Evolutionary conservation across 2,113 vertebrate genomes (phyloP), one percentile per base, ranked within the genome.

Genomic region (Lipophrys pholis): DNA sequence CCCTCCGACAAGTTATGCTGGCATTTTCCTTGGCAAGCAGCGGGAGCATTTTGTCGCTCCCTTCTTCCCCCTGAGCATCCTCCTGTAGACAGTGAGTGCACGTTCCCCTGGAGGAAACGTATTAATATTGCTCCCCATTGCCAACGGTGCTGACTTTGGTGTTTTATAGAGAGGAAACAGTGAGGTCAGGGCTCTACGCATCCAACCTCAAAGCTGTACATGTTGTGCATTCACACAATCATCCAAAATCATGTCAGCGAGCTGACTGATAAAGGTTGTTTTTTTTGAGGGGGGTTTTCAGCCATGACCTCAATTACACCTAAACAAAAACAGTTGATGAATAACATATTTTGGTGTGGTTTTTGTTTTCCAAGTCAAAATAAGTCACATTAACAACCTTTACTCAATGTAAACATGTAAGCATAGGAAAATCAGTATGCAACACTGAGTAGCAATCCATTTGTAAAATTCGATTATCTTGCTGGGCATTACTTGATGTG

Each of bases 131-230:
- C 36, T 49, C 5, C 8, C 7, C 8, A 50, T 61, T 39, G 51
- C 67, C 60, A 46, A 42, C 52, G 58, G 67, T 57, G 70, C 68
- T 61, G 67, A 69, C 58, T 46, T 55, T 6, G 51, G 7, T 69
- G 9, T 68, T 73, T 52, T 59, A 30, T 30, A 30, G 21, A 43
- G 35, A 36, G 48, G 14, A n/a, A 66, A 50, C 14, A 60, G 48
- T 62, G 35, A 81, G 53, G 71, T 76, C 56, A 56, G 30, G 73
- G 38, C 74, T 50, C 40, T 42, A 36, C 14, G 59, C 3, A 38
- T 10, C 21, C 42, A 71, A 52, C 39, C 45, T 72, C 40, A 61
- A 60, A 58, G 49, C 40, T 56, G 14, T 43, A 60, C 42, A 65
- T 54, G 48, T 38, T 39, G 7, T 56, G 10, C 46, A 39, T 65